Evolutionary conservation across 2,888 invertebrate species (phyloP).

Genomic region (Monopis laevigella): DNA sequence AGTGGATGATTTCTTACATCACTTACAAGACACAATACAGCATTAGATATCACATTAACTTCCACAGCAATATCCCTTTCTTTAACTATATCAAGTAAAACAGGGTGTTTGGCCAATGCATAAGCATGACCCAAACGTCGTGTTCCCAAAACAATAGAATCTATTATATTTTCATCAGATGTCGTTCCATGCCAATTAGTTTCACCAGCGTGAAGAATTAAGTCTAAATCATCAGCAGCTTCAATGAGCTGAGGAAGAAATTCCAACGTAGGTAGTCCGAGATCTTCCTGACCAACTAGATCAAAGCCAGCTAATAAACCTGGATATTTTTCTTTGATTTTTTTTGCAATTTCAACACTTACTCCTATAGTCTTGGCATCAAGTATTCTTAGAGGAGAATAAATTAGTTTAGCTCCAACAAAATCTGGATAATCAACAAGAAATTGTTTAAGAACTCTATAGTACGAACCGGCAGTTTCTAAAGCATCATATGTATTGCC

Average conservation of each 20-base stretch:
- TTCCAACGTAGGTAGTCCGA: slow-evolving; percentile 68
- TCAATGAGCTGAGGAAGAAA: slow-evolving; percentile 65
- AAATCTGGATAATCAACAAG: slow-evolving; percentile 69
- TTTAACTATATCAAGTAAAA: slow-evolving; percentile 66
- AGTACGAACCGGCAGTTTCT: slow-evolving; percentile 66
- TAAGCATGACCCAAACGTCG: slow-evolving; percentile 83
- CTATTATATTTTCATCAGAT: slow-evolving; percentile 78
- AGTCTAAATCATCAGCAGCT: slow-evolving; percentile 61
- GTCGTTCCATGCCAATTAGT: slow-evolving; percentile 76
- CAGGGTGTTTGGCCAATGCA: slow-evolving; percentile 77
- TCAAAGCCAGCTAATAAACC: slow-evolving; percentile 83
- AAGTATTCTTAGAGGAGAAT: slow-evolving; percentile 68
- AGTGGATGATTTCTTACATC: slow-evolving; percentile 76
- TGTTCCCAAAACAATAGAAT: slow-evolving; percentile 76
- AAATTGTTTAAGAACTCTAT: slow-evolving; percentile 66
- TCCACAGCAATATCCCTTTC: slow-evolving; percentile 72
- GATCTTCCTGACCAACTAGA: slow-evolving; percentile 84
- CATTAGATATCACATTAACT: slow-evolving; percentile 76
- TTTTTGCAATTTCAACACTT: slow-evolving; percentile 51
- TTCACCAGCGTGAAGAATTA: slow-evolving; percentile 85
- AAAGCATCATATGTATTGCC: slow-evolving; percentile 62
- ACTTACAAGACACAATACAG: slow-evolving; percentile 67
- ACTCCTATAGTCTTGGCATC: slow-evolving; percentile 39
- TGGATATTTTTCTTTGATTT: slow-evolving; percentile 64
- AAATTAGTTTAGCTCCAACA: slow-evolving; percentile 74